Evolutionary conservation across 2,888 invertebrate genomes (phyloP).

Genomic region (Drosophila anomalata): DNA sequence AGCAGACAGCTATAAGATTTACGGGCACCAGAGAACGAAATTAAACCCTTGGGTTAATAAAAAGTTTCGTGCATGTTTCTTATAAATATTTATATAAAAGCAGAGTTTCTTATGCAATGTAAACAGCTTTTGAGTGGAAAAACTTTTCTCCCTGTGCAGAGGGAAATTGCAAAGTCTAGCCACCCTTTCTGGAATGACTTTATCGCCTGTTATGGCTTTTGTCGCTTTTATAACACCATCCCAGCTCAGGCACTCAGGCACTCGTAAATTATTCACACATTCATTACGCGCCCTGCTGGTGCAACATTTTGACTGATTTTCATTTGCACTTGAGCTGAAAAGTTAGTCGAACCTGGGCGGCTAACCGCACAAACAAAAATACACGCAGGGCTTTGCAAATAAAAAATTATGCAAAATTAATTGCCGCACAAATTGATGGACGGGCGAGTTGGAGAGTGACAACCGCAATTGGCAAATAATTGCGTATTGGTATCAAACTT

Average conservation of each 20-base stretch:
- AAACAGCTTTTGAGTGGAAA: background rate
- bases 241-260: conserved; percentile 34
- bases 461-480: conserved; percentile 77
- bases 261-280: conserved; percentile 69
- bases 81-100: background rate
- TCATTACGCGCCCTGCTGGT: conserved; percentile 64
- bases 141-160: conserved; percentile 14
- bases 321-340: conserved; percentile 51
- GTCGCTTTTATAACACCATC: conserved; percentile 37
- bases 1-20: conserved; percentile 6
- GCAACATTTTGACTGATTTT: conserved; percentile 60
- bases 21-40: background rate
- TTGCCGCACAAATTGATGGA: conserved; percentile 60
- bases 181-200: conserved; percentile 5
- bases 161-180: conserved; percentile 11
- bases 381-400: conserved; percentile 34
- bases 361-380: conserved; percentile 49
- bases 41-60: conserved; percentile 1
- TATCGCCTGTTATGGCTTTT: conserved; percentile 10
- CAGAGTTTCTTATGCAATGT: background rate
- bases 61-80: background rate
- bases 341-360: conserved; percentile 28
- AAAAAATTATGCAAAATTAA: conserved; percentile 73
- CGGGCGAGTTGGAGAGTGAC: conserved; percentile 13
- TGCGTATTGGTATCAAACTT: conserved; percentile 40